Evolutionary conservation across 1,140 invertebrate species (phyloP), one percentile per base, ranked within the genome.

Genomic region (Holcopasites calliopsidis): DNA sequence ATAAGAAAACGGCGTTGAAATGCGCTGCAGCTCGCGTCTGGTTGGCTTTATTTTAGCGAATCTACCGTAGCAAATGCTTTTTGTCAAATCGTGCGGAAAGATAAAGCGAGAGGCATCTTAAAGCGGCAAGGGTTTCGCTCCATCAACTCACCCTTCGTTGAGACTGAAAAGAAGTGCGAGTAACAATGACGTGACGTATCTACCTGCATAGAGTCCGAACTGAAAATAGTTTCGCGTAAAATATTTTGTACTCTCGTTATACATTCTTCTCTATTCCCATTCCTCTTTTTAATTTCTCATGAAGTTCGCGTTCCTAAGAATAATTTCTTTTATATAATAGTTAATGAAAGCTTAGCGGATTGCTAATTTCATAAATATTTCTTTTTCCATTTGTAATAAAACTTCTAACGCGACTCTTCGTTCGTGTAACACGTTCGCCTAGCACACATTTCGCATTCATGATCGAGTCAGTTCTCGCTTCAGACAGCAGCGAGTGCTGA

Each of bases 11-110:
- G 50, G 38, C 33, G 33, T 18, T 3, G 6, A 23, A 31, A 38
- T 16, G 50, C 65, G 35, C 38, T 21, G 26, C 35, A 23, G 26
- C 23, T 44, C 28, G 16, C 33, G 38, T 74, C 50, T 74, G n/a
- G 61, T 66, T 57, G 71, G 62, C 68, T 81, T 87, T 86, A 82
- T 78, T 80, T 80, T 65, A 71, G 42, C 54, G 66, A 80, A 75
- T 57, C 35, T 55, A 74, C 33, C 47, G 38, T 57, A 21, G 64
- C 71, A 50, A 64, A 71, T 71, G 65, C 72, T 82, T 83, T 80
- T 76, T 79, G 83, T 80, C 82, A 87, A 87, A 87, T 86, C 85
- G 84, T 73, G 82, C 80, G 85, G 86, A 79, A 87, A 86, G 85
- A 86, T 85, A 87, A 86, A 86, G 76, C 74, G 61, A 42, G 54